Evolutionary conservation across 2,797 vertebrate species (phyloP).

Genomic region (Lagorchestes hirsutus): DNA sequence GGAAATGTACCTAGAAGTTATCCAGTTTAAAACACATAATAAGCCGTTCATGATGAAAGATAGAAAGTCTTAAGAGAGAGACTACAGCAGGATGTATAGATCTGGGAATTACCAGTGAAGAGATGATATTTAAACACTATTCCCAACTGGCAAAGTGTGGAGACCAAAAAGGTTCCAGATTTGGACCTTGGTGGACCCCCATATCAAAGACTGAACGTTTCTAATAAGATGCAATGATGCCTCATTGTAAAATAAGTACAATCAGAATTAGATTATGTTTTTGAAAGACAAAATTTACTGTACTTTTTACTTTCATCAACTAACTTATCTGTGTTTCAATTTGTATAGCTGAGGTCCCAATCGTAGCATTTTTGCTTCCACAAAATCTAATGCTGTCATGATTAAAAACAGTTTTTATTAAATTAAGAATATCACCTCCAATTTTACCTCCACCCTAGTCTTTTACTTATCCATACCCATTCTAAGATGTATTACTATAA

Average conservation of each 20-base stretch:
- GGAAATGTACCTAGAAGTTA: neutral
- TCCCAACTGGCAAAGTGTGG: neutral
- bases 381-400: neutral
- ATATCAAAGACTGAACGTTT: neutral
- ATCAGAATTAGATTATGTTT: neutral
- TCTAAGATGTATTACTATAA: constrained; percentile 53
- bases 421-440: neutral
- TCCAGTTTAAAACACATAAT: neutral
- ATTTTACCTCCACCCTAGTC: constrained; percentile 28
- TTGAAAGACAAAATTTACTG: neutral
- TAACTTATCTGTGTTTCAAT: constrained; percentile 13
- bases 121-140: neutral
- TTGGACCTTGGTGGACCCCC: neutral
- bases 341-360: neutral
- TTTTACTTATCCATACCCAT: constrained; percentile 39
- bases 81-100: neutral
- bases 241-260: constrained; percentile 15
- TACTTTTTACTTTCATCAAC: neutral
- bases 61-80: neutral
- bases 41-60: neutral
- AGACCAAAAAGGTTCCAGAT: neutral
- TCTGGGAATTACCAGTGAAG: neutral
- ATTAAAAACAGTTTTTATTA: constrained; percentile 15
- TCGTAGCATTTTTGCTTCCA: neutral
- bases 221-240: neutral